Evolutionary conservation across 2,113 vertebrate genomes (phyloP).

Genomic region (Scartelaos histophorus): DNA sequence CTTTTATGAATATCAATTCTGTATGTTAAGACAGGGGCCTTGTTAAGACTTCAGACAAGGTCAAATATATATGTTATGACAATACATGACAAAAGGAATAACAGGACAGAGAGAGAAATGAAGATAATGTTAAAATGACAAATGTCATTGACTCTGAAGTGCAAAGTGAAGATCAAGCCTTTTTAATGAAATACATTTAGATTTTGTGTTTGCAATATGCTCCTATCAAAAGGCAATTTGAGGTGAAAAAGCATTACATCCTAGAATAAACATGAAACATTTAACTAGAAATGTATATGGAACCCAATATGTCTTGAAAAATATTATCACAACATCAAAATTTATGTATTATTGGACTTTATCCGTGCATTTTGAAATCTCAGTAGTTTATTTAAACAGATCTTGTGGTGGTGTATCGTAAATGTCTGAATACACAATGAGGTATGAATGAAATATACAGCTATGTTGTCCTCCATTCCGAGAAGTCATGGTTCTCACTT

Average conservation of each 20-base stretch:
- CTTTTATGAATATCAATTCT: slow-evolving; percentile 74
- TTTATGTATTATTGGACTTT: too few relatives aligned
- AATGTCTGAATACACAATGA: slow-evolving; percentile 90
- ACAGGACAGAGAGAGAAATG: slow-evolving; percentile 36
- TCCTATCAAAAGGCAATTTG: neutral
- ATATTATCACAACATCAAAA: neutral
- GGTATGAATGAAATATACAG: slow-evolving; percentile 81
- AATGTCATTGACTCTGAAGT: neutral
- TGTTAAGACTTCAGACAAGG: slow-evolving; percentile 68
- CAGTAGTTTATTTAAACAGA: slow-evolving; percentile 87
- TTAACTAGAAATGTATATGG: neutral
- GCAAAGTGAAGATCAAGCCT: neutral
- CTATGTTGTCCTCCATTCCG: slow-evolving; percentile 86
- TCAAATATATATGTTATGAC: slow-evolving; percentile 73
- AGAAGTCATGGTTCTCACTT: slow-evolving; percentile 85
- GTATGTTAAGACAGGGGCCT: slow-evolving; percentile 67
- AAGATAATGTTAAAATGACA: slow-evolving; percentile 7
- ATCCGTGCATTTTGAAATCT: slow-evolving; percentile 84
- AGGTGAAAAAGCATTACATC: neutral
- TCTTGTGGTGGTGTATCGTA: slow-evolving; percentile 78
- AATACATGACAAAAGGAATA: slow-evolving; percentile 47
- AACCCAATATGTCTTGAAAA: neutral
- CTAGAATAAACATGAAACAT: neutral
- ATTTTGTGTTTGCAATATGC: neutral
- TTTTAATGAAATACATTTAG: slow-evolving; percentile 7